Evolutionary conservation across 2,113 vertebrate genomes (phyloP).

Genomic region (Microtus ochrogaster): DNA sequence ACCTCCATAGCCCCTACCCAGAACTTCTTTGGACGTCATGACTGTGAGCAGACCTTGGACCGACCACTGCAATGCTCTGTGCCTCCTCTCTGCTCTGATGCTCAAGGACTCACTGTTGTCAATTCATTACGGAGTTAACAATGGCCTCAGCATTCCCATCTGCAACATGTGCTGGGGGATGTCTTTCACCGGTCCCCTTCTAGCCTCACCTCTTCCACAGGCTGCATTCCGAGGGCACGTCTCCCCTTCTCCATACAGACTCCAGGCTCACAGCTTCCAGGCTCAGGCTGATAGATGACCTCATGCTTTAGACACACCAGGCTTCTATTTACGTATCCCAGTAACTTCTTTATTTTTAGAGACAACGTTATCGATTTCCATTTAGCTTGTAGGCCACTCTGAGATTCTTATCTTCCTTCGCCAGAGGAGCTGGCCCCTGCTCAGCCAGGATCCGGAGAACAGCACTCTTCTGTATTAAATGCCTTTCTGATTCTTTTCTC

Average conservation of each 20-base stretch:
- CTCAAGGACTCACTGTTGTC: not conserved
- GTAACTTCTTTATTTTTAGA: slow-evolving; percentile 54
- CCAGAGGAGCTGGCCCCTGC: not conserved
- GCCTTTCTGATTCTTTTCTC: slow-evolving; percentile 28
- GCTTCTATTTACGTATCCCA: slow-evolving; percentile 28
- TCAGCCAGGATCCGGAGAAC: slow-evolving; percentile 12
- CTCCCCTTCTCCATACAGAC: not conserved
- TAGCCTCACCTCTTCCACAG: too few species aligned
- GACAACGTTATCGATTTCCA: slow-evolving; percentile 61
- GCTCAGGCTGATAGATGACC: not conserved
- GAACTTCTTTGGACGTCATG: not conserved
- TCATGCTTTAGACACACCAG: not conserved
- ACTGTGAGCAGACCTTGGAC: not conserved
- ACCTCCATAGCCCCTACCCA: not conserved
- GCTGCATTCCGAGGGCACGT: not conserved
- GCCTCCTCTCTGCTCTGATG: not conserved
- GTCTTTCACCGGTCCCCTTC: not conserved
- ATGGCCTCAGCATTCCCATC: not conserved
- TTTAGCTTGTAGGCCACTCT: slow-evolving; percentile 58
- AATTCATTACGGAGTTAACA: not conserved
- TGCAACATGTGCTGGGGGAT: not conserved
- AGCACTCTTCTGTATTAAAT: slow-evolving; percentile 28
- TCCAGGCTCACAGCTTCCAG: not conserved
- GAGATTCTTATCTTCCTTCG: slow-evolving; percentile 37
- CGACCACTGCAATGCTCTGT: not conserved